Evolutionary conservation across 2,113 vertebrate genomes (phyloP).

Genomic region (Cochlearius cochlearius): DNA sequence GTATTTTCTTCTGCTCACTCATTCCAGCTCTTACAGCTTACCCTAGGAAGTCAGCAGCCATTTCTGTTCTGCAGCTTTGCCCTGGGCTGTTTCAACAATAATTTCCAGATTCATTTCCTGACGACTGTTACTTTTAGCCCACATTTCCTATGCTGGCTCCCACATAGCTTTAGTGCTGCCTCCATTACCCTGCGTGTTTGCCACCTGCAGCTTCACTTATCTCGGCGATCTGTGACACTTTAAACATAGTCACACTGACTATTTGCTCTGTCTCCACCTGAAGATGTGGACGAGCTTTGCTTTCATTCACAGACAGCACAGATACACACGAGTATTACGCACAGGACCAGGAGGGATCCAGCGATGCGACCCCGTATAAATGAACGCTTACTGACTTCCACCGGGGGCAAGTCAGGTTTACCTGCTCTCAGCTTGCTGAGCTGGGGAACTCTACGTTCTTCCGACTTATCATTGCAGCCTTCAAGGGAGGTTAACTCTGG

Average conservation of each 20-base stretch:
- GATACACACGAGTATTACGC: background rate
- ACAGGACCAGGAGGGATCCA: background rate
- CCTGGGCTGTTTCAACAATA: slow-evolving; percentile 38
- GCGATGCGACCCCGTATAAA: background rate
- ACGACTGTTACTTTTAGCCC: background rate
- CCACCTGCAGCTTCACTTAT: background rate
- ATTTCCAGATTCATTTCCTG: slow-evolving; percentile 54
- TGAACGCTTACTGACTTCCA: background rate
- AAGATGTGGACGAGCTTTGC: background rate
- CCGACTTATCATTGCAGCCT: background rate
- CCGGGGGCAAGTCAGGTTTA: background rate
- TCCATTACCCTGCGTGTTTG: background rate
- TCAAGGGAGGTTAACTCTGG: background rate
- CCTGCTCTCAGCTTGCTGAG: background rate
- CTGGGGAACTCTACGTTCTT: background rate
- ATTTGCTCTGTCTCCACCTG: background rate
- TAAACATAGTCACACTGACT: background rate
- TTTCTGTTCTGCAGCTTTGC: slow-evolving; percentile 36
- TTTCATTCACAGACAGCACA: background rate
- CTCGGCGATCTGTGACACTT: background rate
- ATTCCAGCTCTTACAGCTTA: slow-evolving; percentile 2
- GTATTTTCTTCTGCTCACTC: background rate
- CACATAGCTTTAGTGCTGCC: background rate
- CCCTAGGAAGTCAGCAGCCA: slow-evolving; percentile 21
- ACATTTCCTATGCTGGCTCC: background rate